Evolutionary conservation across 2,113 vertebrate genomes (phyloP), one percentile per base, ranked within the genome.

Genomic region (Takifugu flavidus): DNA sequence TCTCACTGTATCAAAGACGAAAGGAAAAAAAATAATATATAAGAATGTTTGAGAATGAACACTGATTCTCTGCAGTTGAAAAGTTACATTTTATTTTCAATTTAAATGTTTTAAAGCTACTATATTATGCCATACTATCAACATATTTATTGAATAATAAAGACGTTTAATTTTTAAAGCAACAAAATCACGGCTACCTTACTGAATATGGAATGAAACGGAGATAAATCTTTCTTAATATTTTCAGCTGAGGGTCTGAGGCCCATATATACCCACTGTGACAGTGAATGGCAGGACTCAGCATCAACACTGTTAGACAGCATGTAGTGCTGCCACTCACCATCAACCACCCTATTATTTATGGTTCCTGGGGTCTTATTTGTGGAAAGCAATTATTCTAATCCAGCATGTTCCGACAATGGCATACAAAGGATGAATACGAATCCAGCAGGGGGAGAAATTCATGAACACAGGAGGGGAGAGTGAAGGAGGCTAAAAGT

Each of bases 1-100:
- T 99, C 80, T 99, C 97, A 83, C 97, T 99, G 89, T 67, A 85
- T 6, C 61, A 51, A 56, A 25, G 8, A 70, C 5, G 6, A 3
- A 25, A 54, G 56, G 53, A 0, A 56, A 27, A 27, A 4, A 39
- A 2, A 53, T 3, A 62, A 3, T 55, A 2, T 27, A 15, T 1
- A 25, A 7, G 25, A 26, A 0, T 25, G 14, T 28, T 31, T 8
- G 4, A 49, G 47, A 20, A 20, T 20, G 20, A 20, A 20, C 20
- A 20, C 20, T 20, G 20, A 20, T 20, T 20, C 20, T 20, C 20
- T 20, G 20, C 20, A 20, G 20, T 20, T 20, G 20, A 20, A 20
- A 20, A 20, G 20, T 20, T 20, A 20, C 20, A 20, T 20, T 20
- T 20, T 20, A 20, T 20, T 20, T 20, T 20, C 20, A 20, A 20